Evolutionary conservation across 2,797 vertebrate species (phyloP).

Genomic region (Chrosomus eos): DNA sequence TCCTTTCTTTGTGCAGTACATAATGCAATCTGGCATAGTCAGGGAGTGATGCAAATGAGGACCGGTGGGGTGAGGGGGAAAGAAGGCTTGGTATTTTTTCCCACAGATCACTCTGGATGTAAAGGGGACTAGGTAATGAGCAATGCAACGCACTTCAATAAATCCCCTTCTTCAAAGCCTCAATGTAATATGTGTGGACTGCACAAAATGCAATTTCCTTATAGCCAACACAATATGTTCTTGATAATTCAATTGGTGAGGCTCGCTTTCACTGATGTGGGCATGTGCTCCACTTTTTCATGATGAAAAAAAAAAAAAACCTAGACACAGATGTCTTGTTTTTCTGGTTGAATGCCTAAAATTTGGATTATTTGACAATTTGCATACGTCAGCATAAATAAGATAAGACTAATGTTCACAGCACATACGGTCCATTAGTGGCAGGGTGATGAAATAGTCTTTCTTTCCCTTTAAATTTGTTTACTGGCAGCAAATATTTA

Average conservation of each 20-base stretch:
- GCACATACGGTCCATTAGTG: not conserved
- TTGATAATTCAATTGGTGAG: slow-evolving; percentile 30
- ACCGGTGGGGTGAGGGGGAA: slow-evolving; percentile 61
- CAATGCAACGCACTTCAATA: slow-evolving; percentile 44
- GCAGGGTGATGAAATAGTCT: slow-evolving; percentile 9
- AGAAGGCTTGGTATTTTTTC: slow-evolving; percentile 73
- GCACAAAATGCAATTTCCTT: slow-evolving; percentile 23
- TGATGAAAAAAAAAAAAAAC: not conserved
- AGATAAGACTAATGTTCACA: slow-evolving; percentile 16
- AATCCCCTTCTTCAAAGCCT: slow-evolving; percentile 45
- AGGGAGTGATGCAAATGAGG: slow-evolving; percentile 76
- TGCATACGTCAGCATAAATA: not conserved
- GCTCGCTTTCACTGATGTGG: slow-evolving; percentile 10
- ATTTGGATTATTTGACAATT: slow-evolving; percentile 17
- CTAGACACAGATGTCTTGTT: not conserved
- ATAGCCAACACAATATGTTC: slow-evolving; percentile 27
- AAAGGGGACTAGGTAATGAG: slow-evolving; percentile 68
- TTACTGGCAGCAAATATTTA: slow-evolving; percentile 25
- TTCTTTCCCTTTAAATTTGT: slow-evolving; percentile 25
- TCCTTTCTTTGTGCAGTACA: slow-evolving; percentile 54
- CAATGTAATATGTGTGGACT: slow-evolving; percentile 1
- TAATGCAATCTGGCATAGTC: slow-evolving; percentile 60
- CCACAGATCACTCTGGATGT: slow-evolving; percentile 69
- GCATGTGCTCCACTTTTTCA: slow-evolving; percentile 13
- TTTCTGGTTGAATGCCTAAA: slow-evolving; percentile 8